Evolutionary conservation across 2,797 vertebrate species (phyloP).

Genomic region (Scleropages formosus): DNA sequence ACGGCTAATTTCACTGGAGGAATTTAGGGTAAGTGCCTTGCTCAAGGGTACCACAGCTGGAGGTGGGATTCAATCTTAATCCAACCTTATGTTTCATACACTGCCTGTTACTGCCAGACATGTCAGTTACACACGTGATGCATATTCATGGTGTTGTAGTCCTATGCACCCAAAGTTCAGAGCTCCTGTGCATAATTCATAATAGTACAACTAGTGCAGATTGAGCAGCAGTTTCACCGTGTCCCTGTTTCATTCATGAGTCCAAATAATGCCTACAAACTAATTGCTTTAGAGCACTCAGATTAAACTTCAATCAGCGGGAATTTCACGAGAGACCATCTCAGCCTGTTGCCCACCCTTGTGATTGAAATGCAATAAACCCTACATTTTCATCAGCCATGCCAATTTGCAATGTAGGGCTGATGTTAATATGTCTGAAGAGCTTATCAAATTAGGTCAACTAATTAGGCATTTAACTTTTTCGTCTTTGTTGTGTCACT

Average conservation of each 20-base stretch:
- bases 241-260: background rate
- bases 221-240: background rate
- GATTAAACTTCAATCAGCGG: slow-evolving; percentile 8
- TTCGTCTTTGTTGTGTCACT: slow-evolving; percentile 72
- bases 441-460: slow-evolving; percentile 79
- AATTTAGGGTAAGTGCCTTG: too few relatives aligned
- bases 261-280: background rate
- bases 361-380: slow-evolving; percentile 72
- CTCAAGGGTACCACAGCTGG: too few relatives aligned
- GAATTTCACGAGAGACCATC: slow-evolving; percentile 51
- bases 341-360: slow-evolving; percentile 66
- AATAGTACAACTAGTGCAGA: background rate
- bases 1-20: too few relatives aligned
- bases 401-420: slow-evolving; percentile 68
- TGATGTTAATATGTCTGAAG: slow-evolving; percentile 74
- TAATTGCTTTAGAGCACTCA: background rate
- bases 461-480: slow-evolving; percentile 82
- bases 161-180: too few relatives aligned
- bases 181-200: too few relatives aligned
- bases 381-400: slow-evolving; percentile 57
- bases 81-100: too few relatives aligned
- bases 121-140: too few relatives aligned
- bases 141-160: too few relatives aligned
- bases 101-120: too few relatives aligned
- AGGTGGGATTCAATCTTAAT: too few relatives aligned